These are phyloP conservation scores for Fragum whitleyi DNA, from an alignment of 2,888 invertebrate species.

Conservation along the genomic window DNA sequence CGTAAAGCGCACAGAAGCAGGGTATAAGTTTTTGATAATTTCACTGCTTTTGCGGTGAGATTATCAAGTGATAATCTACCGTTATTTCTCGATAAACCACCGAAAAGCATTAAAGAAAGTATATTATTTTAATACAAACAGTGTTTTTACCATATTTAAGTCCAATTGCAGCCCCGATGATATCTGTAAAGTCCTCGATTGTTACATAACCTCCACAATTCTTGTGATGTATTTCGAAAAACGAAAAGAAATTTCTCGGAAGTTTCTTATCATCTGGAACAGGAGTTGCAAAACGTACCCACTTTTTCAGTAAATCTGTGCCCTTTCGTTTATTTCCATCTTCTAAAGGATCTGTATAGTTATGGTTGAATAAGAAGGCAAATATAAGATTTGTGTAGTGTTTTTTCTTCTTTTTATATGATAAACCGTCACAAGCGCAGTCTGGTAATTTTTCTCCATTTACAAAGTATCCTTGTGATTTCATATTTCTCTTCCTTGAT, in stretches of 20 bases:
- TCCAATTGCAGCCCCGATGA: constrained; percentile 6
- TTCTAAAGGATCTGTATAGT: background rate
- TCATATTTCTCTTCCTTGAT: background rate
- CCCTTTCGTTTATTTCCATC: background rate
- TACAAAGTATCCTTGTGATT: background rate
- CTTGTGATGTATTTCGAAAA: background rate
- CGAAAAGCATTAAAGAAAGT: too few relatives aligned
- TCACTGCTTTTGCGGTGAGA: too few relatives aligned
- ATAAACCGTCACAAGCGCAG: background rate
- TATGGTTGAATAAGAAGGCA: background rate
- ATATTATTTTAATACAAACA: too few relatives aligned
- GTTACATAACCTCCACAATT: background rate
- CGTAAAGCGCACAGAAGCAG: too few relatives aligned
- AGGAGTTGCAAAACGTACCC: background rate
- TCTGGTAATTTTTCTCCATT: background rate
- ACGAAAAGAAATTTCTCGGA: constrained; percentile 6
- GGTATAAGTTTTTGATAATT: too few relatives aligned
- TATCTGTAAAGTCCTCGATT: background rate
- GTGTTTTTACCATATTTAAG: constrained; percentile 7
- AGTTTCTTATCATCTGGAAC: background rate
- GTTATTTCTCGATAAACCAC: too few relatives aligned
- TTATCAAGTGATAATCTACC: too few relatives aligned
- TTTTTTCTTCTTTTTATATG: background rate
- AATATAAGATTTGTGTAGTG: background rate
- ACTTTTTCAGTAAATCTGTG: background rate